Conservation (phyloP, 2,888 invertebrate species). For the Schizotus pectinicornis region DNA sequence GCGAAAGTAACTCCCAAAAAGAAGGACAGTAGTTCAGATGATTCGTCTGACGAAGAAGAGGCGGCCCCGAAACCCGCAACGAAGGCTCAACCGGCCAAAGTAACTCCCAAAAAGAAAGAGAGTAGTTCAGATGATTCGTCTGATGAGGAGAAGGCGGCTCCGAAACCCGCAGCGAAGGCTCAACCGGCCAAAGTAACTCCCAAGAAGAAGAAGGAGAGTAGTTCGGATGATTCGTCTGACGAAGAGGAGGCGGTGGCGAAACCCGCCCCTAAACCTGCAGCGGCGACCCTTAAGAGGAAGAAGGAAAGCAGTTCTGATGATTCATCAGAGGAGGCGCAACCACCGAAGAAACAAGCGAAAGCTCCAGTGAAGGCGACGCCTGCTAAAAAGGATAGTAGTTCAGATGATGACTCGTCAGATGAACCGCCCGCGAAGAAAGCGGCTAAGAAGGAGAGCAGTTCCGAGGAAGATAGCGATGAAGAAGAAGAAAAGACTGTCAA, state of each 20-base stretch:
- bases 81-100: constrained; percentile 12
- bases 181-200: constrained; percentile 6
- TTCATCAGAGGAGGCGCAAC: constrained; percentile 45
- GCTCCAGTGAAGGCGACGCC: constrained; percentile 17
- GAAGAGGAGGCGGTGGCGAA: constrained; percentile 29
- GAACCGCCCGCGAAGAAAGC: constrained; percentile 38
- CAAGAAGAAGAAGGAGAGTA: constrained; percentile 31
- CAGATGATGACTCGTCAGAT: constrained; percentile 50
- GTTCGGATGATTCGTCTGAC: constrained; percentile 39
- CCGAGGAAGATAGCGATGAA: constrained; percentile 51
- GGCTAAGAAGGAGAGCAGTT: constrained; percentile 49
- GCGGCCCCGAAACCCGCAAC: constrained; percentile 1
- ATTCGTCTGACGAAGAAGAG: constrained; percentile 16
- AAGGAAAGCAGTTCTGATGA: constrained; percentile 41
- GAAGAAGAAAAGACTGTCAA: constrained; percentile 41
- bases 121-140: constrained; percentile 35
- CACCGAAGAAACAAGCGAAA: constrained; percentile 20
- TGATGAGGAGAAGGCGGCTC: constrained; percentile 29
- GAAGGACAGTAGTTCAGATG: constrained; percentile 34
- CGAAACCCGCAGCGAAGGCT: constrained; percentile 23
- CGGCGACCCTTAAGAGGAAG: constrained; percentile 30
- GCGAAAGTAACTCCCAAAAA: constrained; percentile 29
- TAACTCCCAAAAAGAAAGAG: constrained; percentile 31
- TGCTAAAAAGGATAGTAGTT: constrained; percentile 36
- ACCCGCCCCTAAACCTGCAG: constrained; percentile 15